These are phyloP conservation scores for Nyctibius grandis DNA, from an alignment of 2,797 vertebrate genomes.

Conservation along the genomic window DNA sequence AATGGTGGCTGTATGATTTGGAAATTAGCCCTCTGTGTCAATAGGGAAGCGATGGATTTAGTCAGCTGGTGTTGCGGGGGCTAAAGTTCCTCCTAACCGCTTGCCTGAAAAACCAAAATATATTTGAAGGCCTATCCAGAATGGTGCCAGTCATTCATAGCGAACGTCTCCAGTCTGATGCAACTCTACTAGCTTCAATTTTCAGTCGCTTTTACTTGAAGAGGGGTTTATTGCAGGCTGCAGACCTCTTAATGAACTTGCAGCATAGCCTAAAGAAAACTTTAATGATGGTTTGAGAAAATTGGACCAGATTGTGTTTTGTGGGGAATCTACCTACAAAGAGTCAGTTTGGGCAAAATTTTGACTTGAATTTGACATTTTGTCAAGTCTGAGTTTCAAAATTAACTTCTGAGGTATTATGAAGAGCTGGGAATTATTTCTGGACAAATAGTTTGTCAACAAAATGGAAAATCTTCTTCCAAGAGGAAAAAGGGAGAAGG, in stretches of 20 bases:
- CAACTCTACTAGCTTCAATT: slow-evolving; percentile 14
- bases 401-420: not conserved
- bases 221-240: not conserved
- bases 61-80: slow-evolving; percentile 19
- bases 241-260: not conserved
- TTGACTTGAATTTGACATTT: not conserved
- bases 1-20: not conserved
- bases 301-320: not conserved
- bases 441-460: not conserved
- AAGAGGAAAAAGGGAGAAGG: not conserved
- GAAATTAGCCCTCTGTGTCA: slow-evolving; percentile 39
- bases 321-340: not conserved
- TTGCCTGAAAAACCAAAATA: slow-evolving; percentile 17
- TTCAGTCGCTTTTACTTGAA: not conserved
- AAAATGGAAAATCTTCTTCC: not conserved
- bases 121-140: not conserved
- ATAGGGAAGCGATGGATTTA: slow-evolving; percentile 39
- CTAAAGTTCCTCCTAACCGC: slow-evolving; percentile 4
- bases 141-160: not conserved
- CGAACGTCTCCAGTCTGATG: not conserved
- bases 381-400: not conserved
- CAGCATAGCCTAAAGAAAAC: not conserved
- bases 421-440: not conserved
- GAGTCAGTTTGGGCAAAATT: not conserved
- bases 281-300: not conserved